Conservation (phyloP, 2,888 invertebrate species). For the Drosophila quinaria region DNA sequence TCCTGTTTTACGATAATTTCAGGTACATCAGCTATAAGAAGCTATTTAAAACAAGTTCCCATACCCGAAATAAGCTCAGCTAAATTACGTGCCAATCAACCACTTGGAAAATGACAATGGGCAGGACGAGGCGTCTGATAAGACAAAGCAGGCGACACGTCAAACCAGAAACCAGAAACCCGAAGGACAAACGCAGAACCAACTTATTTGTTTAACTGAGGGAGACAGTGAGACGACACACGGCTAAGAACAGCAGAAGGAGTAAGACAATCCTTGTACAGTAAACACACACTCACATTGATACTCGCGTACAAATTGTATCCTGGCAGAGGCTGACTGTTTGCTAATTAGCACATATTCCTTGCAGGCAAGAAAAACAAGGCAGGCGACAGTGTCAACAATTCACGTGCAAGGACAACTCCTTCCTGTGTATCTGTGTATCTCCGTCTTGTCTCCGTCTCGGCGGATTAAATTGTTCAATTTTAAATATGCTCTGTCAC, state of each 20-base stretch:
- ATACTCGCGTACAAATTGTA: slow-evolving; percentile 28
- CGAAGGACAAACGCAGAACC: slow-evolving; percentile 50
- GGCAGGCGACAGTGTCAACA: slow-evolving; percentile 76
- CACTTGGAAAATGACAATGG: slow-evolving; percentile 77
- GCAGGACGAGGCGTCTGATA: slow-evolving; percentile 61
- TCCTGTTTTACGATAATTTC: not conserved
- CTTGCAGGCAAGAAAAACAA: slow-evolving; percentile 75
- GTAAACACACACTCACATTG: slow-evolving; percentile 14
- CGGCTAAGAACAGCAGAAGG: slow-evolving; percentile 16
- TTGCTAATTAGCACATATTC: slow-evolving; percentile 81
- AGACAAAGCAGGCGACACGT: slow-evolving; percentile 60
- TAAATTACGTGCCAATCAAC: slow-evolving; percentile 81
- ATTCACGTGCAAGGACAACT: slow-evolving; percentile 65
- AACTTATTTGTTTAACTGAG: slow-evolving; percentile 73
- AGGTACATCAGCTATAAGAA: not conserved
- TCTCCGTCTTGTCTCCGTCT: slow-evolving; percentile 37
- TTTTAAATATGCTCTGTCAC: slow-evolving; percentile 82
- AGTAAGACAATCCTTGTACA: slow-evolving; percentile 60
- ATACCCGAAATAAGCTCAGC: slow-evolving; percentile 33
- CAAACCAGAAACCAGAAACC: slow-evolving; percentile 26
- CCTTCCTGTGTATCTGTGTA: slow-evolving; percentile 6
- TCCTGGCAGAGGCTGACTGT: slow-evolving; percentile 58
- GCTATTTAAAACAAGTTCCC: not conserved
- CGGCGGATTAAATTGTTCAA: slow-evolving; percentile 81
- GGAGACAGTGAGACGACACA: slow-evolving; percentile 5